These are phyloP conservation scores for Tenthredo livida DNA, from an alignment of 2,888 invertebrate species.

Conservation along the genomic window DNA sequence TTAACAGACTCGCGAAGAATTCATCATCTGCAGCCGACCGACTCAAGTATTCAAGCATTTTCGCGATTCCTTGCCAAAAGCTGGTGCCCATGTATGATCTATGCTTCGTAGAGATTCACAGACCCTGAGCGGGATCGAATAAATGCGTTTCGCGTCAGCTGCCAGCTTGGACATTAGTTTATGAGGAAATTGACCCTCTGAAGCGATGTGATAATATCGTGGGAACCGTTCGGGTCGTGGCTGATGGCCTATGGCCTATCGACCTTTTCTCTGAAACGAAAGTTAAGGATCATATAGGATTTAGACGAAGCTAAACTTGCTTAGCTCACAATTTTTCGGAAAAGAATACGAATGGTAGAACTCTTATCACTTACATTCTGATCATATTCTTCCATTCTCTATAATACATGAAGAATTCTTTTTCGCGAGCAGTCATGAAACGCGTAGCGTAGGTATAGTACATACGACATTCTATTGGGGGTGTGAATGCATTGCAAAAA, in stretches of 20 bases:
- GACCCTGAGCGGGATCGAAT: background rate
- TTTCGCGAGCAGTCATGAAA: background rate
- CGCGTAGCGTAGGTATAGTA: background rate
- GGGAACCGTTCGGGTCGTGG: background rate
- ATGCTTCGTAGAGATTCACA: background rate
- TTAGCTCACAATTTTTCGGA: background rate
- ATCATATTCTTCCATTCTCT: background rate
- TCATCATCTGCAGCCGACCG: background rate
- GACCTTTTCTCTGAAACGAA: background rate
- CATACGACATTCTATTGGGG: background rate
- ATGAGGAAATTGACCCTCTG: background rate
- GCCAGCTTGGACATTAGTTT: background rate
- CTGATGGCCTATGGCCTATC: background rate
- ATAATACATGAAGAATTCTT: background rate
- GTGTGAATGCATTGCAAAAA: conserved; percentile 8
- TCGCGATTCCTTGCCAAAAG: background rate
- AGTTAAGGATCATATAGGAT: background rate
- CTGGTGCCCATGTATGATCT: background rate
- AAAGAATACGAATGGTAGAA: background rate
- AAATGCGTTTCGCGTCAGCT: background rate
- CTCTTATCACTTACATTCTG: background rate
- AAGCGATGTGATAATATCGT: background rate
- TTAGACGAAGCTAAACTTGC: background rate
- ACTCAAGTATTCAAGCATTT: background rate
- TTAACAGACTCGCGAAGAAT: background rate